Base-by-base conservation (phyloP, 2,888 invertebrate genomes). In the Diarsia rubi region DNA sequence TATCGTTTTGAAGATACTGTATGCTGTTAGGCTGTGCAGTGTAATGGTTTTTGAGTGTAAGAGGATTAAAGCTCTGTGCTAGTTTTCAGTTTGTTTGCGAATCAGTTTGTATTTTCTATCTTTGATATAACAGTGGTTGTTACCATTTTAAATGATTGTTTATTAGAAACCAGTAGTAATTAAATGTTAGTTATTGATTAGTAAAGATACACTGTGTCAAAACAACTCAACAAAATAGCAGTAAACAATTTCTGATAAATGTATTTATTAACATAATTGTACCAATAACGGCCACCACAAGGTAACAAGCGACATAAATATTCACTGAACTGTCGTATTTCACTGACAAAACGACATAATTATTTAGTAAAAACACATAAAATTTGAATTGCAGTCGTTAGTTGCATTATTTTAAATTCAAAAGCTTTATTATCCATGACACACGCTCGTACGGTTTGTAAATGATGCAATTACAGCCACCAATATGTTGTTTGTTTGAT, bases 401-500 rank as follows among this genome's bases (percentile, higher is more conserved):
- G 78, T 75, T 74, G 75, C 74, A 81, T 84, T 84, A 84, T 84
- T 84, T 83, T 86, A 77, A 81, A 82, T 86, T 79, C 80, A 77
- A 84, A 77, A 78, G 84, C 64, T 78, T 80, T 82, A 81, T 84
- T 84, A 80, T 78, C 82, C 72, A 76, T 76, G 78, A 76, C 80
- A 76, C 65, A 76, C 66, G 78, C 65, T 69, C 64, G 74, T 77
- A 86, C 31, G 81, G 84, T 83, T 79, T 70, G 77, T 87, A 83
- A 86, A 86, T 85, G 73, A 83, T 85, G 87, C 78, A 83, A 86
- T 86, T 86, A 86, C 81, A 78, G 57, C 70, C 73, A 76, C 83
- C 73, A 85, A 86, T 85, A 68, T 65, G 81, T 76, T 81, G 74
- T 83, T 83, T 86, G 85, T 86, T 79, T 85, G 85, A 85, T 85